phyloP scores from a whole-genome alignment of 1,140 invertebrate species.

The Drosophila watanabei region DNA sequence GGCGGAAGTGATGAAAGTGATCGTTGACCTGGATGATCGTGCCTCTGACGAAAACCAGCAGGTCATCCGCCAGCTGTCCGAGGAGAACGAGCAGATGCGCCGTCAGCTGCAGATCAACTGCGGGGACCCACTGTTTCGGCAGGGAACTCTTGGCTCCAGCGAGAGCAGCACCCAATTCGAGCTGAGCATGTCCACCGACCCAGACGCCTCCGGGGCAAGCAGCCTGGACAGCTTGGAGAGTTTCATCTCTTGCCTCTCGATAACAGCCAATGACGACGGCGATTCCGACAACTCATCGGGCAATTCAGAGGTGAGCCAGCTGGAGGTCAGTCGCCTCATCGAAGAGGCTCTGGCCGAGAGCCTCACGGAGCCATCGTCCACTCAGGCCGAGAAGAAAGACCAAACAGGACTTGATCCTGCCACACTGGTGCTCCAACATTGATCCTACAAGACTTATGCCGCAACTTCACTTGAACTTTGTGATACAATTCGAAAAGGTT shows the following conservation, averaged over 20 bases:
- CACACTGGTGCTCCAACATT: neutral
- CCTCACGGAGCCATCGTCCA: neutral
- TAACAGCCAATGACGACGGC: conserved; percentile 5
- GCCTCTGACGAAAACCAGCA: conserved; percentile 32
- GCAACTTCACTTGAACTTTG: neutral
- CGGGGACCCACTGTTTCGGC: conserved; percentile 15
- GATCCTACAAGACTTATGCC: neutral
- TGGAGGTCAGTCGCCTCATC: conserved; percentile 33
- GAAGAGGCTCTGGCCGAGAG: conserved; percentile 31
- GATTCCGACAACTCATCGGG: conserved; percentile 4
- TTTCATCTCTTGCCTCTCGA: conserved; percentile 50
- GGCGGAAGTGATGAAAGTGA: conserved; percentile 44
- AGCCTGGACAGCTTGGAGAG: conserved; percentile 46
- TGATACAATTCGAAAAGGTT: conserved; percentile 1
- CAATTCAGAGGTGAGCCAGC: conserved; percentile 9
- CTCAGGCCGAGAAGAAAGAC: neutral
- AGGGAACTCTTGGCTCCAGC: conserved; percentile 6
- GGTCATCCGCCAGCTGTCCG: conserved; percentile 33
- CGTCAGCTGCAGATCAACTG: conserved; percentile 55
- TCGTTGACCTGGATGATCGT: conserved; percentile 39
- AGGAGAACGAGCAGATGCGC: conserved; percentile 58
- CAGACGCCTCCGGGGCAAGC: neutral
- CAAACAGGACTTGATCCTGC: neutral
- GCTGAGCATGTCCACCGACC: neutral
- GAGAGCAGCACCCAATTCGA: conserved; percentile 58